These are phyloP conservation scores for Drosophila oshimai DNA, from an alignment of 1,140 invertebrate species.

Conservation along the genomic window DNA sequence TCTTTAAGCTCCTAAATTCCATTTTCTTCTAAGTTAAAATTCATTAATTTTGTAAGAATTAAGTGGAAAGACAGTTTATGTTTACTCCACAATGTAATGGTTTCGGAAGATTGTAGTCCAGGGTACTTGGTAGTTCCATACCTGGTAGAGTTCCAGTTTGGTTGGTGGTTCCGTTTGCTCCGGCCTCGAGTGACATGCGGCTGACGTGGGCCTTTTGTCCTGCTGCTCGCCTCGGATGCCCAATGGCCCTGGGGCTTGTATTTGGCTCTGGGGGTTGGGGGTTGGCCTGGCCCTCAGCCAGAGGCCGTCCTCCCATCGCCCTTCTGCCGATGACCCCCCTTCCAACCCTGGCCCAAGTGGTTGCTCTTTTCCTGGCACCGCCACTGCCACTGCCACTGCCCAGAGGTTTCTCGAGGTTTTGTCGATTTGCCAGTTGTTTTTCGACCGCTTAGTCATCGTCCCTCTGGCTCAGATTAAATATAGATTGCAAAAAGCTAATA, in stretches of 20 bases:
- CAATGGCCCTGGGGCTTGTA: slow-evolving; percentile 22
- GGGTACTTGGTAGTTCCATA: not conserved
- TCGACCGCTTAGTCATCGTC: slow-evolving; percentile 31
- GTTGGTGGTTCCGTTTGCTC: slow-evolving; percentile 46
- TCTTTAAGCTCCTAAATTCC: too few species aligned
- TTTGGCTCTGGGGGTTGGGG: slow-evolving; percentile 3
- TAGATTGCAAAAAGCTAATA: slow-evolving; percentile 9
- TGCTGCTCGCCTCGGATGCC: slow-evolving; percentile 24
- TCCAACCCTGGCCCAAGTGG: not conserved
- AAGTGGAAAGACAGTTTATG: too few species aligned
- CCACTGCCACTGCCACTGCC: slow-evolving; percentile 54
- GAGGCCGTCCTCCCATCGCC: not conserved
- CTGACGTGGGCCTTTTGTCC: slow-evolving; percentile 54
- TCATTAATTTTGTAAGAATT: too few species aligned
- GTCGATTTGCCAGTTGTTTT: not conserved
- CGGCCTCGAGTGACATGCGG: slow-evolving; percentile 67
- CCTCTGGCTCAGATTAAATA: slow-evolving; percentile 14
- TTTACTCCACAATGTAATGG: too few species aligned
- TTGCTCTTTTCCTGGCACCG: slow-evolving; percentile 48
- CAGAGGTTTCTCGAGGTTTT: slow-evolving; percentile 13
- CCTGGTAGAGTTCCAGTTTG: not conserved
- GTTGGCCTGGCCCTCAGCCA: not conserved
- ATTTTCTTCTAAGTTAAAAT: too few species aligned
- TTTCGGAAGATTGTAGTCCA: not conserved
- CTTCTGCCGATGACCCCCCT: not conserved